Evolutionary conservation across 2,113 vertebrate species (phyloP).

Genomic region (Monarcha castaneiventris): DNA sequence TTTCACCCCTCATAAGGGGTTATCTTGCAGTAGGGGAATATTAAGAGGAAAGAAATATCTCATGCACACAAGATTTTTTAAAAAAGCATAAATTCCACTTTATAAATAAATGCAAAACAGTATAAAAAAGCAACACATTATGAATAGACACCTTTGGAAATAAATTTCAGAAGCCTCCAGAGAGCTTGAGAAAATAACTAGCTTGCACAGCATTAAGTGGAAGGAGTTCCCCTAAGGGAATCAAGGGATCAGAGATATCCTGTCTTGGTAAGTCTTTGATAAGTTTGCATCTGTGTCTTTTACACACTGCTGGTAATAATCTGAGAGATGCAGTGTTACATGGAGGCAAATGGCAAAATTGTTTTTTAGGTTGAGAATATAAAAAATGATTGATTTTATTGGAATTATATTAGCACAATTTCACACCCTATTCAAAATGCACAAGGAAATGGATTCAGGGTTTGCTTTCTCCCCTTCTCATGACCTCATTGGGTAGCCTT

Average conservation of each 20-base stretch:
- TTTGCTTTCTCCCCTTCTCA: neutral
- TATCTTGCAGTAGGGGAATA: neutral
- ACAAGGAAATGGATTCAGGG: neutral
- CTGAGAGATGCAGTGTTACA: neutral
- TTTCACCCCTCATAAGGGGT: neutral
- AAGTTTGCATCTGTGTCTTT: slow-evolving; percentile 43
- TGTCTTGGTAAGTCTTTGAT: slow-evolving; percentile 56
- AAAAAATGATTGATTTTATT: slow-evolving; percentile 18
- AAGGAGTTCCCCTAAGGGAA: slow-evolving; percentile 57
- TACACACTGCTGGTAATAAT: slow-evolving; percentile 26
- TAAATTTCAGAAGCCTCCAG: slow-evolving; percentile 63
- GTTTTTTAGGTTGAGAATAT: neutral
- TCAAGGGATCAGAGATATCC: slow-evolving; percentile 52
- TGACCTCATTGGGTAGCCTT: neutral
- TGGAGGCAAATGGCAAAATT: slow-evolving; percentile 1
- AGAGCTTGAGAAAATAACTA: slow-evolving; percentile 61
- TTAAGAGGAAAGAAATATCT: neutral
- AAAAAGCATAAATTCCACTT: neutral
- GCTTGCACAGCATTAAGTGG: slow-evolving; percentile 51
- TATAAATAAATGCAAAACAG: slow-evolving; percentile 38
- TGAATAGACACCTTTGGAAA: slow-evolving; percentile 64
- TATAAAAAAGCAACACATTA: neutral
- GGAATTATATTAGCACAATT: slow-evolving; percentile 22
- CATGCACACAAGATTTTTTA: neutral
- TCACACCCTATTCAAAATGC: neutral